Base-by-base conservation (phyloP, 2,797 vertebrate species). In the Sebastes hubbsi region DNA sequence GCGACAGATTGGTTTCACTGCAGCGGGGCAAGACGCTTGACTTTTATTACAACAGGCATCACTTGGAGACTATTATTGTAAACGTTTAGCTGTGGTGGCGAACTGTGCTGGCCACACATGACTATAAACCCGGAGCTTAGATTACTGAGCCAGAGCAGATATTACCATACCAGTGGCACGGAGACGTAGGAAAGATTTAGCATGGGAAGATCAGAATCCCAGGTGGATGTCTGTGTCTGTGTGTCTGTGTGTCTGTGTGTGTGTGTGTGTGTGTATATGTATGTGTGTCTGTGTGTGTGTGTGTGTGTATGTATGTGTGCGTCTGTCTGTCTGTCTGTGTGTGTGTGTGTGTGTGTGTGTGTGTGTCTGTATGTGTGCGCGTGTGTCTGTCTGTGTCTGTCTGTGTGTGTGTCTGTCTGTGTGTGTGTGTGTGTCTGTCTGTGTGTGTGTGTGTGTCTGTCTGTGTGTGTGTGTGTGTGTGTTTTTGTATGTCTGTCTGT, bases 31-130 rank as follows among this genome's bases (percentile, higher is more conserved):
- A 76, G 69, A 75, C 34, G 77, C 76, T 89, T 93, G 89, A 91
- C 88, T 87, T 91, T 92, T 91, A 94, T 94, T 91, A 88, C 81
- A 89, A 87, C 86, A 87, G 93, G 81, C 91, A 91, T 92, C 80
- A 69, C 90, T 92, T 86, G 91, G 85, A 91, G 92, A 86, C 87
- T 83, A 83, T 93, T 87, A 91, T 85, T 89, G 90, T 91, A 87
- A 94, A 91, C 81, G 81, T 89, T 92, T 85, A 88, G 91, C 89
- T 71, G 89, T 63, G 89, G 88, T 5, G 87, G 89, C 63, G 88
- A 90, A 87, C 92, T 83, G 80, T 58, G 13, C 77, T 22, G 62
- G 88, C 91, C 91, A 86, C 86, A 90, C 90, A 82, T 83, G 85
- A 70, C 42, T 80, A 88, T 88, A 88, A 82, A 88, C 86, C 71